phyloP scores from a whole-genome alignment of 1,140 invertebrate genomes.

The Zaprionus camerounensis region DNA sequence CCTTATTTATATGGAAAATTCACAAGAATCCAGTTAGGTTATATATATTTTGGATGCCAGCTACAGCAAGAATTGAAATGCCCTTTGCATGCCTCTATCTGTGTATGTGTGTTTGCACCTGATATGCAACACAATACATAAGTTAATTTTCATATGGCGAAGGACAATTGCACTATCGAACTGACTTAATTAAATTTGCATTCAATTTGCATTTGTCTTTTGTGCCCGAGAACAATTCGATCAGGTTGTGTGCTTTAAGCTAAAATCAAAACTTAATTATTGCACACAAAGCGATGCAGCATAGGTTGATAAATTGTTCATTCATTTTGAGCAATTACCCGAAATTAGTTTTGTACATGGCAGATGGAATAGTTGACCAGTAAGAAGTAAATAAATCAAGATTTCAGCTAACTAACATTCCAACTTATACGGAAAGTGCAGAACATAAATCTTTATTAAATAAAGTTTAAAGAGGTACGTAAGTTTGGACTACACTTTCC shows the following conservation, averaged over 20 bases:
- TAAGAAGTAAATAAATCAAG: neutral
- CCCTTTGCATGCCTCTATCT: neutral
- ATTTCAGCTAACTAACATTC: neutral
- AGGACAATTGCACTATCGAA: conserved; percentile 25
- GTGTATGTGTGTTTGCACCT: neutral
- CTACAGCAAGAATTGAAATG: neutral
- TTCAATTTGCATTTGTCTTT: conserved; percentile 30
- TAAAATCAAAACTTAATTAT: conserved; percentile 22
- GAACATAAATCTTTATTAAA: neutral
- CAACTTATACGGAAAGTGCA: neutral
- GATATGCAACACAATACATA: neutral
- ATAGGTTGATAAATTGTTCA: neutral
- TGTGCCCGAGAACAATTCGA: conserved; percentile 14
- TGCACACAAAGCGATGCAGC: neutral
- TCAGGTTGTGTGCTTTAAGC: conserved; percentile 18
- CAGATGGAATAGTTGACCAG: neutral
- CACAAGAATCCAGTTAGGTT: neutral
- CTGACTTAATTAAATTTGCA: conserved; percentile 39
- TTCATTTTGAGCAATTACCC: conserved; percentile 19
- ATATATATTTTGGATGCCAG: neutral
- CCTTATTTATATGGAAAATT: neutral
- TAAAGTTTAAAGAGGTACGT: neutral
- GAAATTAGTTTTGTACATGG: conserved; percentile 2
- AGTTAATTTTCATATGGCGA: conserved; percentile 13
- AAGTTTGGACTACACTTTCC: neutral